Percentiles rank a stretch among this genome's conserved stretches.
Evolutionary conservation across 2,113 vertebrate species (phyloP).

Genomic region (Gallinago paraguaiae): DNA sequence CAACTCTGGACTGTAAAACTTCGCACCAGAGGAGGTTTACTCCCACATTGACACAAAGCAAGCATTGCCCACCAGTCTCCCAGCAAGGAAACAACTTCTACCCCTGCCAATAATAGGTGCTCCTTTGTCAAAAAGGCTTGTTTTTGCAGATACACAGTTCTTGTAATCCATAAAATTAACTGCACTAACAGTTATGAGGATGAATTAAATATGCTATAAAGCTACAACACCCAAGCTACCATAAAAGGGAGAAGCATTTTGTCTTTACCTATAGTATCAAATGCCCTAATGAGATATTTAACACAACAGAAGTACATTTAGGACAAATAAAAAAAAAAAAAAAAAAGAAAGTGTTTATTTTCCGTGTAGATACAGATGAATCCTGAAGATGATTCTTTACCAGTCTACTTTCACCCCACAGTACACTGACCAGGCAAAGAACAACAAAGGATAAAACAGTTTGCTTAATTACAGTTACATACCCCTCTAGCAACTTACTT

Average conservation of each 20-base stretch:
- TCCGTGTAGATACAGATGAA: background rate
- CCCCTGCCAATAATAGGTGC: background rate
- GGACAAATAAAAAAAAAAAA: background rate
- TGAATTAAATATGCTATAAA: background rate
- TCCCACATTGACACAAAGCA: background rate
- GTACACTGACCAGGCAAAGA: background rate
- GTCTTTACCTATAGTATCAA: background rate
- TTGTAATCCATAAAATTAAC: background rate
- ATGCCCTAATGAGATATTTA: background rate
- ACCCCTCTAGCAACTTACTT: background rate
- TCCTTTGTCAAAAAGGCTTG: background rate
- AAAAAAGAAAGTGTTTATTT: slow-evolving; percentile 23
- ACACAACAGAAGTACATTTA: background rate
- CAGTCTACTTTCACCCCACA: background rate
- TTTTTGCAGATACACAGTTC: background rate
- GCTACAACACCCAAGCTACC: background rate
- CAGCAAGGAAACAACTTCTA: background rate
- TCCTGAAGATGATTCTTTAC: background rate
- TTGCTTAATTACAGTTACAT: background rate
- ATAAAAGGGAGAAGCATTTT: background rate
- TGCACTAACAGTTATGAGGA: background rate
- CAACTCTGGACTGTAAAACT: background rate
- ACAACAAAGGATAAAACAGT: background rate
- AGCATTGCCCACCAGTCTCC: background rate
- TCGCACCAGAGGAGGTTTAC: background rate